Conservation (phyloP, 1,140 invertebrate species). For the Drosophila pandora region DNA sequence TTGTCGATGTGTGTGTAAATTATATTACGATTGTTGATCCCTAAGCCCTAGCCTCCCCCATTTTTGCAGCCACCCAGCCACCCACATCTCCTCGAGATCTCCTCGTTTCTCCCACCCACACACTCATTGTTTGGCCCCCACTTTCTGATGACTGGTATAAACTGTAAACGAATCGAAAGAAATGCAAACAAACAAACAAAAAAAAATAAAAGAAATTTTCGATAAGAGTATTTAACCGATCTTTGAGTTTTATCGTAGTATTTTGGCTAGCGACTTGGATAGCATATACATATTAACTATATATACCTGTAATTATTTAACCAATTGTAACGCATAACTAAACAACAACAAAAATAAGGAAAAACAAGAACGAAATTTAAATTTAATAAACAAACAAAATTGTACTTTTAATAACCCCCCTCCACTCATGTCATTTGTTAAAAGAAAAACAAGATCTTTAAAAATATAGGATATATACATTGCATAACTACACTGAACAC, state of each 20-base stretch:
- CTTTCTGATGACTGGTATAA: constrained; percentile 10
- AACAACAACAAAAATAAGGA: constrained; percentile 1
- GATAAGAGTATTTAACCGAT: constrained; percentile 46
- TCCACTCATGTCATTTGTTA: constrained; percentile 44
- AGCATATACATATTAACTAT: constrained; percentile 49
- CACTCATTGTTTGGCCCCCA: constrained; percentile 11
- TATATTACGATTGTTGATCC: constrained; percentile 40
- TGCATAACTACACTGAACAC: constrained; percentile 28
- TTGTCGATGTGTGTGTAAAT: constrained; percentile 48
- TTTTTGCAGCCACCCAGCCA: constrained; percentile 1
- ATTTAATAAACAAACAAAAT: constrained; percentile 37
- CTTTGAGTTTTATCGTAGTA: constrained; percentile 50
- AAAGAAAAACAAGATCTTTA: constrained; percentile 4
- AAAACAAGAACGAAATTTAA: constrained; percentile 34
- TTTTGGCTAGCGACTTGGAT: constrained; percentile 62
- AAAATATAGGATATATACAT: constrained; percentile 41
- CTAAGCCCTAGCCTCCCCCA: neutral
- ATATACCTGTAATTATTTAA: constrained; percentile 63
- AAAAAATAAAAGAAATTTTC: constrained; percentile 30
- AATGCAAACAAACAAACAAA: constrained; percentile 10
- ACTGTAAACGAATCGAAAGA: constrained; percentile 14
- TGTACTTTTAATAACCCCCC: constrained; percentile 45
- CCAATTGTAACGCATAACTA: constrained; percentile 55
- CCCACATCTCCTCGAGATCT: neutral
- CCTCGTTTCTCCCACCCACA: neutral